Conservation (phyloP, 1,140 invertebrate genomes). For the Bombus breviceps region DNA sequence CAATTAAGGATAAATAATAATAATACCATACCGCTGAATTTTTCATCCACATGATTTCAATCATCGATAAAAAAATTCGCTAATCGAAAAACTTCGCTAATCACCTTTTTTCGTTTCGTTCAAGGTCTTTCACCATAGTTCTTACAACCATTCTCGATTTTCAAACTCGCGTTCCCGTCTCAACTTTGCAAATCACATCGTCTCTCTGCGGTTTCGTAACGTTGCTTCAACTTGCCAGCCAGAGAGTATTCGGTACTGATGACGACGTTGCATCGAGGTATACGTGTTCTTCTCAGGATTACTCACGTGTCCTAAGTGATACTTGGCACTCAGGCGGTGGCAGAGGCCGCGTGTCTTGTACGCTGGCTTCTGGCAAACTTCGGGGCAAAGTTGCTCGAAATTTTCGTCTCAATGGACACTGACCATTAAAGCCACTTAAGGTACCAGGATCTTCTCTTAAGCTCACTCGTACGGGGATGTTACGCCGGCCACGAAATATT, state of each 20-base stretch:
- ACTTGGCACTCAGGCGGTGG: conserved; percentile 38
- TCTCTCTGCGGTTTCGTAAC: conserved; percentile 12
- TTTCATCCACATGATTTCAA: no score
- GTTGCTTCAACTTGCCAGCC: conserved; percentile 4
- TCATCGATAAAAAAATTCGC: neutral
- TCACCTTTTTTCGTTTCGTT: neutral
- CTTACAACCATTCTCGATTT: neutral
- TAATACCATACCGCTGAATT: no score
- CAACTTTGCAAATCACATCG: conserved; percentile 28
- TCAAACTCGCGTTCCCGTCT: neutral
- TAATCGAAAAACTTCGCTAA: neutral
- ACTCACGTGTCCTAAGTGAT: conserved; percentile 51
- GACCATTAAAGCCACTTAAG: conserved; percentile 58
- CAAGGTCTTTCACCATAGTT: no score
- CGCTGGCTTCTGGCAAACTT: conserved; percentile 39
- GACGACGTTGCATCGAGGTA: neutral
- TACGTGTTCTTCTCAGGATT: conserved; percentile 41
- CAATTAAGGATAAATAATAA: no score
- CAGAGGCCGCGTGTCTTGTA: conserved; percentile 29
- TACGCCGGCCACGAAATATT: conserved; percentile 42
- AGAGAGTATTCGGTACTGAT: neutral
- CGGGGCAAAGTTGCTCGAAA: conserved; percentile 54
- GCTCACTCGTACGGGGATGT: conserved; percentile 7
- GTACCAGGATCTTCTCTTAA: conserved; percentile 40
- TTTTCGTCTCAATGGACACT: conserved; percentile 58